These are phyloP conservation scores for Anoura caudifer DNA, from an alignment of 2,113 vertebrate species.

Conservation along the genomic window DNA sequence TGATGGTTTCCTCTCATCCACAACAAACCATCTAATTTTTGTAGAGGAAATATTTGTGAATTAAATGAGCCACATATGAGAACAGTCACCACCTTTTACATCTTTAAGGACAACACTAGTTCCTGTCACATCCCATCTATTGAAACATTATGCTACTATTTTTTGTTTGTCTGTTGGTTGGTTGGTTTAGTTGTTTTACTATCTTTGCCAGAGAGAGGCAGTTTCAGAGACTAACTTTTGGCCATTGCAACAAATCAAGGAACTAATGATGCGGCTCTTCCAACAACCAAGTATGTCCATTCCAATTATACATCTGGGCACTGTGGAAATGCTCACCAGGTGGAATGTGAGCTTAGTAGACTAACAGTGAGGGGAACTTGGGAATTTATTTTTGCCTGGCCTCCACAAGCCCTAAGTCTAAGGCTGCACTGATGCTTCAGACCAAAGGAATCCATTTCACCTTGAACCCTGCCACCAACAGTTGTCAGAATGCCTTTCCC, in stretches of 20 bases:
- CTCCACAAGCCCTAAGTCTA: neutral
- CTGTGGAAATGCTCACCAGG: neutral
- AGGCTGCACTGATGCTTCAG: neutral
- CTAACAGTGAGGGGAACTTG: neutral
- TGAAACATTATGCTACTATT: neutral
- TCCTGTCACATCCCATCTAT: neutral
- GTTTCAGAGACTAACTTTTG: neutral
- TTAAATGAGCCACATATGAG: neutral
- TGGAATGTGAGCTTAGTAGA: neutral
- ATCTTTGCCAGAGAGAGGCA: neutral
- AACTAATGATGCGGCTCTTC: neutral
- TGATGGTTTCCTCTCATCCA: neutral
- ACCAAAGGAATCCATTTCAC: neutral
- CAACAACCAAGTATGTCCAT: neutral
- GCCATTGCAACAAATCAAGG: neutral
- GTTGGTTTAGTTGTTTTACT: neutral
- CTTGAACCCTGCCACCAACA: neutral
- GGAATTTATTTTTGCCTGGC: neutral
- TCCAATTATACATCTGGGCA: neutral
- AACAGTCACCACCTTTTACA: neutral
- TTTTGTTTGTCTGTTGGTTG: neutral
- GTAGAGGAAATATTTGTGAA: neutral
- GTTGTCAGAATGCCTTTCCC: neutral
- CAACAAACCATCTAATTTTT: neutral
- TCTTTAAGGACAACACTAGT: neutral